These are phyloP conservation scores for Colletes gigas DNA, from an alignment of 1,140 invertebrate species.

Conservation along the genomic window DNA sequence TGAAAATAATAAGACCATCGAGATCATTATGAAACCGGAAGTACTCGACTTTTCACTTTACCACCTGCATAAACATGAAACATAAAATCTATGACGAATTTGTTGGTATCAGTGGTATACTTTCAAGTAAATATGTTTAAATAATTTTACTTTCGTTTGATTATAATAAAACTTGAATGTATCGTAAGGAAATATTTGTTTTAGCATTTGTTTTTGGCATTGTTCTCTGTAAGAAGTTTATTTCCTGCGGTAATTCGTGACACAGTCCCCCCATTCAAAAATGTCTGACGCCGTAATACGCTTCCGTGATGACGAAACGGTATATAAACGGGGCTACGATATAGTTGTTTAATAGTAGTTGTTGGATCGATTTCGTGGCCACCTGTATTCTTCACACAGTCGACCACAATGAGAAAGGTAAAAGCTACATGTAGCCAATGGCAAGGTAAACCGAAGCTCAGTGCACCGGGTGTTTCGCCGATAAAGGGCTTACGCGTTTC, in stretches of 20 bases:
- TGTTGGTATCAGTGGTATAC: not conserved
- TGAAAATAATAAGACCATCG: not conserved
- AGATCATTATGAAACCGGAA: not conserved
- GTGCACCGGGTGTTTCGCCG: constrained; percentile 62
- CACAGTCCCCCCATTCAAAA: not conserved
- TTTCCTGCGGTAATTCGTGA: not conserved
- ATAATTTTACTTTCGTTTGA: no score
- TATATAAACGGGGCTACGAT: constrained; percentile 18
- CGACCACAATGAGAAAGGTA: constrained; percentile 62
- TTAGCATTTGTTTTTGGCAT: not conserved
- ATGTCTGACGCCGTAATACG: not conserved
- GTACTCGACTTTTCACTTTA: not conserved
- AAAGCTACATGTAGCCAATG: constrained; percentile 68
- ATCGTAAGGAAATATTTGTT: not conserved
- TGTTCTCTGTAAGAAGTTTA: not conserved
- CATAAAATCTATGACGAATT: not conserved
- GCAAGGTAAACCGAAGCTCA: constrained; percentile 72
- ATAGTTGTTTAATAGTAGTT: constrained; percentile 55
- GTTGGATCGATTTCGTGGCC: constrained; percentile 73
- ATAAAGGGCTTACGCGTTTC: constrained; percentile 41
- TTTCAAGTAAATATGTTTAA: no score
- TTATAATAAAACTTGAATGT: not conserved
- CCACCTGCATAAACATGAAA: not conserved
- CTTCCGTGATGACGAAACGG: constrained; percentile 40
- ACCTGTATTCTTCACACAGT: constrained; percentile 67